These are phyloP conservation scores for Nannospalax galili DNA, from an alignment of 2,113 vertebrate genomes.

Conservation along the genomic window DNA sequence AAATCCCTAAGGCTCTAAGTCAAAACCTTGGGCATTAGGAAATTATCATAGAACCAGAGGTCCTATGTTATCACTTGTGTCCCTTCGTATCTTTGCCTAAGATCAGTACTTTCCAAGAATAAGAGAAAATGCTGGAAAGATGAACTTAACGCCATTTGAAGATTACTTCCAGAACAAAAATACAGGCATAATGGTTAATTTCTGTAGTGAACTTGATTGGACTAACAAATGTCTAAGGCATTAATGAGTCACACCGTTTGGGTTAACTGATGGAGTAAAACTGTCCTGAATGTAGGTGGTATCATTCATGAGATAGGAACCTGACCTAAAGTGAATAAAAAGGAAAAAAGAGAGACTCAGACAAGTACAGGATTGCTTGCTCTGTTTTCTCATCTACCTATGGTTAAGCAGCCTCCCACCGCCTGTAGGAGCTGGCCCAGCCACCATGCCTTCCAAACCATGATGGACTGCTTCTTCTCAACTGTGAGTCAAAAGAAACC, in stretches of 20 bases:
- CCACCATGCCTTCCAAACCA: fast-evolving
- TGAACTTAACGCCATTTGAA: not conserved
- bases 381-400: not conserved
- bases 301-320: not conserved
- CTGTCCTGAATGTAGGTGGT: fast-evolving
- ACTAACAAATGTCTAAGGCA: too few species aligned
- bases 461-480: too few species aligned
- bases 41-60: not conserved
- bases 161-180: not conserved
- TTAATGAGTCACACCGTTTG: too few species aligned
- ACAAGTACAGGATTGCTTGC: not conserved
- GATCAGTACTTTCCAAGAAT: not conserved
- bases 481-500: not conserved
- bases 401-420: too few species aligned
- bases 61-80: not conserved
- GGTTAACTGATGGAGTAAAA: not conserved
- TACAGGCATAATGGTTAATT: not conserved
- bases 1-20: not conserved
- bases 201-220: not conserved
- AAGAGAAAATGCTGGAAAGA: not conserved
- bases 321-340: not conserved
- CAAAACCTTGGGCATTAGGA: not conserved
- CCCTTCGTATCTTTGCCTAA: not conserved
- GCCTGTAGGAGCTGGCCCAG: not conserved
- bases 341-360: too few species aligned